Evolutionary conservation across 2,113 vertebrate species (phyloP).

Genomic region (Silurus meridionalis): DNA sequence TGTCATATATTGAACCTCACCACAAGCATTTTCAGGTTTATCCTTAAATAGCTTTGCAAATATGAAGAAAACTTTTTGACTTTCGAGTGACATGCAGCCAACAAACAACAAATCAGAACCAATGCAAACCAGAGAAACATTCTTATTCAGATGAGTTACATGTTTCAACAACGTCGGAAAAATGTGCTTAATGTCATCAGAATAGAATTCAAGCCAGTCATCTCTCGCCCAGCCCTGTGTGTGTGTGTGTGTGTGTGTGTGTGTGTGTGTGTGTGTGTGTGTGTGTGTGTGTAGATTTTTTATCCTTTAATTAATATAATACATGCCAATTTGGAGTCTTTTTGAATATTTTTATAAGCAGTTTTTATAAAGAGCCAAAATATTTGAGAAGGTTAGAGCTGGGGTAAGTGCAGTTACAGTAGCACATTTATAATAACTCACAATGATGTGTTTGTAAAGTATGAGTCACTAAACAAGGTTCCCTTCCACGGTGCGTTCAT

Average conservation of each 20-base stretch:
- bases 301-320: too few relatives aligned
- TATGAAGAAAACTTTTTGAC: background rate
- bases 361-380: background rate
- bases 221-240: background rate
- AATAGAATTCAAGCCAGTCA: background rate
- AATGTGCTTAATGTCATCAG: background rate
- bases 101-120: background rate
- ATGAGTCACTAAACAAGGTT: background rate
- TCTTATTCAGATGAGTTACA: background rate
- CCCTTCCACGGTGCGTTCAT: background rate
- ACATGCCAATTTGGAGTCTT: background rate
- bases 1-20: background rate
- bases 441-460: background rate
- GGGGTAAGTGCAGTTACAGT: background rate
- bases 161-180: background rate
- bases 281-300: background rate
- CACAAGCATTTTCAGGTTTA: background rate
- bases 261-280: background rate
- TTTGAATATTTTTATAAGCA: background rate
- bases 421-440: conserved; percentile 1
- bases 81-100: background rate
- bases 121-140: background rate
- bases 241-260: conserved; percentile 1
- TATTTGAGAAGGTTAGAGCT: background rate
- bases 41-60: background rate